Evolutionary conservation across 2,888 invertebrate species (phyloP).

Genomic region (Antitype chi): DNA sequence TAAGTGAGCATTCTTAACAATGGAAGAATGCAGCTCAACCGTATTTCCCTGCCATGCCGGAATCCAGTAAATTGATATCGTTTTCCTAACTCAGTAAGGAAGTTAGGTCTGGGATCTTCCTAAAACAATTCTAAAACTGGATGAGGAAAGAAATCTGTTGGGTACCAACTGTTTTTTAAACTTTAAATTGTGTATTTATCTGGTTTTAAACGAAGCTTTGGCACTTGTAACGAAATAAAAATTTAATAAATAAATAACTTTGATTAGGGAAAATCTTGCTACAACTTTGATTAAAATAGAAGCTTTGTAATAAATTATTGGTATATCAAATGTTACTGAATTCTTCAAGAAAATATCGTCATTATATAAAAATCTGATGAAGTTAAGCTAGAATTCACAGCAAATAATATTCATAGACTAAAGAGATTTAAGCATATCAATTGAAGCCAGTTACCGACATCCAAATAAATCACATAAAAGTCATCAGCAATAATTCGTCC

Average conservation of each 20-base stretch:
- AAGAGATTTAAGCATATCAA: too few species aligned
- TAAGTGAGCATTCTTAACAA: too few species aligned
- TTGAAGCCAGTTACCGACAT: too few species aligned
- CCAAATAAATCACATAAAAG: background rate
- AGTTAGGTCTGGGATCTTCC: background rate
- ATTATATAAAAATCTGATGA: background rate
- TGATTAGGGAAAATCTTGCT: background rate
- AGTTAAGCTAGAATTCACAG: background rate
- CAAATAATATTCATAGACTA: background rate
- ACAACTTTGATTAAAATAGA: background rate
- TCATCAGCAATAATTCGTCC: background rate
- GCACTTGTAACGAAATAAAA: background rate
- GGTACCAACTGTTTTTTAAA: background rate
- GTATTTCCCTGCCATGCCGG: constrained; percentile 3
- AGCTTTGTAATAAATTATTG: background rate
- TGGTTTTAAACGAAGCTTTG: background rate
- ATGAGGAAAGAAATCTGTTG: constrained; percentile 1
- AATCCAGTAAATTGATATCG: constrained; percentile 39
- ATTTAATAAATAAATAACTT: background rate
- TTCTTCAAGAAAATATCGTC: background rate
- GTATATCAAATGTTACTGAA: background rate
- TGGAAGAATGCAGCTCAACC: constrained; percentile 14
- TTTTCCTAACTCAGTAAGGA: constrained; percentile 43
- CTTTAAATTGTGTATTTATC: background rate
- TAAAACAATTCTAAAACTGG: constrained; percentile 9